phyloP scores from a whole-genome alignment of 35 echinoderm and acorn worm species.

The Patiria miniata region DNA sequence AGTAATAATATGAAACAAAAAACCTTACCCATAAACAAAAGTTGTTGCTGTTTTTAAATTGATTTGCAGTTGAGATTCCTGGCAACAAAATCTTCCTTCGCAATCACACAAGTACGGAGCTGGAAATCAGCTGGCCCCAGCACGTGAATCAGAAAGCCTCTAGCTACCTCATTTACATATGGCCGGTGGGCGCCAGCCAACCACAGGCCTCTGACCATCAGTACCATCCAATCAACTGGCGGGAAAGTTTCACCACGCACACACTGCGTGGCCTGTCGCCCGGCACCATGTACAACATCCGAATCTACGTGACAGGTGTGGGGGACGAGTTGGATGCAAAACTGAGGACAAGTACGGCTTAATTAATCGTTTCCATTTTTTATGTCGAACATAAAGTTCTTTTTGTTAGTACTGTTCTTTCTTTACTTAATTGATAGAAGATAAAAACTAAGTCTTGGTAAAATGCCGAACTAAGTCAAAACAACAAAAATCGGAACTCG shows the following conservation, averaged over 20 bases:
- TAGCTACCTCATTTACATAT: slow-evolving; percentile 79
- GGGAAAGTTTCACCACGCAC: slow-evolving; percentile 58
- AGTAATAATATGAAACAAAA: too few relatives aligned
- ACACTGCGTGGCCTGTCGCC: slow-evolving; percentile 41
- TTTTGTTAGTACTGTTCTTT: too few relatives aligned
- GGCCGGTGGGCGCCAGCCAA: slow-evolving; percentile 53
- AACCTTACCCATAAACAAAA: too few relatives aligned
- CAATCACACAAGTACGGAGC: slow-evolving; percentile 42
- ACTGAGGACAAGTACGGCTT: slow-evolving; percentile 74
- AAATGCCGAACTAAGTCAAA: too few relatives aligned
- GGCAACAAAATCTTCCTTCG: slow-evolving; percentile 63
- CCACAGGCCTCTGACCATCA: slow-evolving; percentile 67
- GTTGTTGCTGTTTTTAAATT: too few relatives aligned
- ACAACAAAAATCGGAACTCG: too few relatives aligned
- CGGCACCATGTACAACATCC: slow-evolving; percentile 63
- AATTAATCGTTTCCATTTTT: too few relatives aligned
- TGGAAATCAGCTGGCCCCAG: slow-evolving; percentile 73
- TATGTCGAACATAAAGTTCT: too few relatives aligned
- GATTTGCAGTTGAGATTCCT: slow-evolving; percentile 55
- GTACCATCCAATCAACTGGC: slow-evolving; percentile 62
- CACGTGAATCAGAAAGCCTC: slow-evolving; percentile 56
- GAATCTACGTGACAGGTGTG: slow-evolving; percentile 54
- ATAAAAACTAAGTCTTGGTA: too few relatives aligned
- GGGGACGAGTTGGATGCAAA: slow-evolving; percentile 12
- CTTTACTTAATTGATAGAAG: too few relatives aligned